phyloP scores from a whole-genome alignment of 1,140 invertebrate genomes.

The Pseudomyrmex cubaensis region DNA sequence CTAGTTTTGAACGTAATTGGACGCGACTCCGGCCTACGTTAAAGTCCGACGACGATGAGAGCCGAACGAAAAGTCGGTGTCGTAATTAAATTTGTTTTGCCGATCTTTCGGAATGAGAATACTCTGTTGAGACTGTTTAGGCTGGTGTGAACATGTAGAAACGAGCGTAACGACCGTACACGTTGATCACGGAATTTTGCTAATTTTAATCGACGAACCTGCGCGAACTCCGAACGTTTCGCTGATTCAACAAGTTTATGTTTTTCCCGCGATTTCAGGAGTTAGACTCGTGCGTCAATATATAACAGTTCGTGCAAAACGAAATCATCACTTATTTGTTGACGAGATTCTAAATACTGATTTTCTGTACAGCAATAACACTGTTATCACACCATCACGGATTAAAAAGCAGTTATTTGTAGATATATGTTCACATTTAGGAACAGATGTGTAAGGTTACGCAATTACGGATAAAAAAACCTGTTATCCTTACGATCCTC shows the following conservation, averaged over 20 bases:
- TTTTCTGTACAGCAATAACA: no score
- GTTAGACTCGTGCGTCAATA: not conserved
- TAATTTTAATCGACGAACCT: slow-evolving; percentile 34
- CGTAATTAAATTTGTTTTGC: slow-evolving; percentile 62
- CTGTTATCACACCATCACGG: no score
- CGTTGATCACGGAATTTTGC: slow-evolving; percentile 47
- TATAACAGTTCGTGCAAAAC: not conserved
- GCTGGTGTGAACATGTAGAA: slow-evolving; percentile 22
- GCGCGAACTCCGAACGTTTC: not conserved
- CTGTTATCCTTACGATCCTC: slow-evolving; percentile 35
- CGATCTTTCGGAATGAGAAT: slow-evolving; percentile 2
- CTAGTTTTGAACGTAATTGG: slow-evolving; percentile 80
- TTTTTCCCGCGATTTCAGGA: not conserved
- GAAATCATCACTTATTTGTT: no score
- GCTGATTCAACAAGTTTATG: not conserved
- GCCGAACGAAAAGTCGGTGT: slow-evolving; percentile 51
- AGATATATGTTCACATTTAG: not conserved
- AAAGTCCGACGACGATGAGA: slow-evolving; percentile 28
- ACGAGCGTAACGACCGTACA: slow-evolving; percentile 26
- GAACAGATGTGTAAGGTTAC: slow-evolving; percentile 22
- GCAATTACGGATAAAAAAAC: slow-evolving; percentile 14
- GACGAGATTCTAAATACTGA: no score
- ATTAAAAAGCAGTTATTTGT: not conserved
- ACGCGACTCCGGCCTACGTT: slow-evolving; percentile 69
- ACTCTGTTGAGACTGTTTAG: no score